phyloP scores from a whole-genome alignment of 2,888 invertebrate genomes.

The Lasiommata megera region DNA sequence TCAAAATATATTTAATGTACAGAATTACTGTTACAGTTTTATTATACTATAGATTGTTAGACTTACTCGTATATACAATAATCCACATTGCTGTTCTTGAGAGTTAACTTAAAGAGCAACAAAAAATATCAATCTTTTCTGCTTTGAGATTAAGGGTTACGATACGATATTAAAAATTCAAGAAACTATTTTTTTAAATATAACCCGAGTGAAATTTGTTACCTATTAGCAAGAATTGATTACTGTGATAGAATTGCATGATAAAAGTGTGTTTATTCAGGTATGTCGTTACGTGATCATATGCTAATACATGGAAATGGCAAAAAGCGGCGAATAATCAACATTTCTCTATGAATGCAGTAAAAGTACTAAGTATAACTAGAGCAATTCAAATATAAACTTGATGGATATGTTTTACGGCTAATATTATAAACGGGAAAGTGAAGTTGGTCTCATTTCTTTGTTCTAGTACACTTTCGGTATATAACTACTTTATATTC shows the following conservation, averaged over 20 bases:
- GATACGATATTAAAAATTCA: background rate
- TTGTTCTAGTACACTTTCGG: background rate
- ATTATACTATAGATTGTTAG: too few species aligned
- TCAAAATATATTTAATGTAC: too few species aligned
- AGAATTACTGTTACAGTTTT: too few species aligned
- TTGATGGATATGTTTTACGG: background rate
- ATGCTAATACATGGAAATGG: conserved; percentile 51
- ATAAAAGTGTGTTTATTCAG: conserved; percentile 33
- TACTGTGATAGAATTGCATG: conserved; percentile 33
- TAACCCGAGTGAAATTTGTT: background rate
- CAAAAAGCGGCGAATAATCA: conserved; percentile 38
- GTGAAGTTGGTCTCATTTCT: background rate
- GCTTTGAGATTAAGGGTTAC: too few species aligned
- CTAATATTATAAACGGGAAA: background rate
- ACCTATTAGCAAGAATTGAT: conserved; percentile 3
- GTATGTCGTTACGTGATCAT: conserved; percentile 46
- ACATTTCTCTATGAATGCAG: conserved; percentile 37
- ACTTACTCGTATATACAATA: too few species aligned
- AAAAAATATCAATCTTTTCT: too few species aligned
- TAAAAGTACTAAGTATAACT: conserved; percentile 53
- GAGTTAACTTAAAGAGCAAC: too few species aligned
- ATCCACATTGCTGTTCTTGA: too few species aligned
- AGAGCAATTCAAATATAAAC: conserved; percentile 1
- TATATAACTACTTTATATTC: background rate
- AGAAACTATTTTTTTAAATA: background rate